Evolutionary conservation across 2,888 invertebrate genomes (phyloP).

Genomic region (Sepiola atlantica): DNA sequence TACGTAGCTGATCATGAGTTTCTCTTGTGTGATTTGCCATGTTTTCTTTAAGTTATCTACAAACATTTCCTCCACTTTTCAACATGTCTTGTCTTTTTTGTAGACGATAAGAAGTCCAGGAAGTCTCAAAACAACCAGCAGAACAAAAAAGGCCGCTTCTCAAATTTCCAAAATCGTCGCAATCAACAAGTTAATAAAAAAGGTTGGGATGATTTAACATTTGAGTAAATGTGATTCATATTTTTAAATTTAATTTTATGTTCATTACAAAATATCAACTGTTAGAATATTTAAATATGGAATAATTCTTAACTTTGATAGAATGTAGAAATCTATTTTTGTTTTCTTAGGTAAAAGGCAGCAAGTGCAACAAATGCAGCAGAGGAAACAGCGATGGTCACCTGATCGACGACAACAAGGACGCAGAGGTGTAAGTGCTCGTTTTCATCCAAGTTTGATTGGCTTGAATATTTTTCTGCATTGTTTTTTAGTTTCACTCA

Average conservation of each 20-base stretch:
- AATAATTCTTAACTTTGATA: not conserved
- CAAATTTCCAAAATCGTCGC: conserved; percentile 40
- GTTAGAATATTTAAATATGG: not conserved
- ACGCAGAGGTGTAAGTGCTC: not conserved
- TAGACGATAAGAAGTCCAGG: conserved; percentile 33
- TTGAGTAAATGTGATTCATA: not conserved
- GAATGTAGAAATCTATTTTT: too few relatives aligned
- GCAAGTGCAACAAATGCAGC: conserved; percentile 38
- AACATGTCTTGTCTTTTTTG: not conserved
- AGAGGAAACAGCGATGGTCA: conserved; percentile 16
- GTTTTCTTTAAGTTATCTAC: too few relatives aligned
- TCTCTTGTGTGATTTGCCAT: too few relatives aligned
- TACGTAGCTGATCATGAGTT: too few relatives aligned
- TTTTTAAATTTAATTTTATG: not conserved
- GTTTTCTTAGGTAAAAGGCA: conserved; percentile 13
- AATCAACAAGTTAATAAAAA: conserved; percentile 35
- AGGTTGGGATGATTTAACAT: not conserved
- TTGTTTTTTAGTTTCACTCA: too few relatives aligned
- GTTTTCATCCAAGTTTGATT: too few relatives aligned
- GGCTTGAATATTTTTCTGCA: too few relatives aligned
- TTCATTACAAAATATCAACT: not conserved
- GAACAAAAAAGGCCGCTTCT: conserved; percentile 38
- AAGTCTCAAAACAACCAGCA: conserved; percentile 33
- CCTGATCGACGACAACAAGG: conserved; percentile 35
- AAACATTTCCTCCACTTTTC: too few relatives aligned